Percentiles rank a stretch among this genome's conserved stretches.
Evolutionary conservation across 2,797 vertebrate genomes (phyloP).

Genomic region (Staurois parvus): DNA sequence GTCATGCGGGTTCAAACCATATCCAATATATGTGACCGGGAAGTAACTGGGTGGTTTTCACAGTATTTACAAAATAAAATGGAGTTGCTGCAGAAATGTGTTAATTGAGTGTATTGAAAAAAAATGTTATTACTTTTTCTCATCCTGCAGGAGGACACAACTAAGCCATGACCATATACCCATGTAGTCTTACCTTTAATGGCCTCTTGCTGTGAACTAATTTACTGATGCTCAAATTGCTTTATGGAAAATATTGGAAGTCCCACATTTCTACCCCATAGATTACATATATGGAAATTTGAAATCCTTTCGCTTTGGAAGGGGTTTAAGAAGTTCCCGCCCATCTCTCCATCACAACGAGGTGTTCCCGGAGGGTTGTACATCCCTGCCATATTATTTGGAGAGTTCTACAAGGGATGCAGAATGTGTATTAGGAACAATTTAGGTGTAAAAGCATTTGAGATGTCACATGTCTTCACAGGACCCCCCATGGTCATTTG

Average conservation of each 20-base stretch:
- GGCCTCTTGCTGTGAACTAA: too few relatives aligned
- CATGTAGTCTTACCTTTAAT: too few relatives aligned
- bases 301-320: constrained; percentile 90
- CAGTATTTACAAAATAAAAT: too few relatives aligned
- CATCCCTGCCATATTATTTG: constrained; percentile 90
- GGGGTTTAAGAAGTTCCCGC: constrained; percentile 90
- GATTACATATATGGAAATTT: neutral
- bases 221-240: neutral
- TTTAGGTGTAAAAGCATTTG: neutral
- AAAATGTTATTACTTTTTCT: neutral
- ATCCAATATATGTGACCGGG: too few relatives aligned
- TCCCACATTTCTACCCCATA: neutral
- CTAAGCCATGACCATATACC: too few relatives aligned
- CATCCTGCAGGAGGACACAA: too few relatives aligned
- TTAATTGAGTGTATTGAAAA: neutral
- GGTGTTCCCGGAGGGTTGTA: constrained; percentile 91
- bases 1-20: too few relatives aligned
- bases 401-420: constrained; percentile 80
- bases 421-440: neutral
- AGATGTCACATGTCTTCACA: too few relatives aligned
- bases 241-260: neutral
- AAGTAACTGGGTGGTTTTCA: too few relatives aligned
- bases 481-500: too few relatives aligned
- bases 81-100: too few relatives aligned
- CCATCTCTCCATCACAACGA: constrained; percentile 90